Evolutionary conservation across 2,113 vertebrate genomes (phyloP).

Genomic region (Odocoileus hemionus): DNA sequence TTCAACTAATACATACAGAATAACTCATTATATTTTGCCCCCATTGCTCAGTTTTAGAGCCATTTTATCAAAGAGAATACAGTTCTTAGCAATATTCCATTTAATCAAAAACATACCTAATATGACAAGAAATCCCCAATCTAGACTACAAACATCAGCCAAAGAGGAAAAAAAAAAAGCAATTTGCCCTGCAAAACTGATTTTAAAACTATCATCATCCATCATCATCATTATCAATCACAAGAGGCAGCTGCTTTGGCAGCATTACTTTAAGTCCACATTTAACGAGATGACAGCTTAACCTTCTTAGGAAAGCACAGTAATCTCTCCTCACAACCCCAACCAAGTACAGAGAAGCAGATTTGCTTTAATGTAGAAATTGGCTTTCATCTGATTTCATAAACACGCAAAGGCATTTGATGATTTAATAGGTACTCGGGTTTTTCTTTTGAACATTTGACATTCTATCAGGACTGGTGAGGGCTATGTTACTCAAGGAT

Average conservation of each 20-base stretch:
- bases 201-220: constrained; percentile 55
- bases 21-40: background rate
- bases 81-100: constrained; percentile 41
- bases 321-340: constrained; percentile 46
- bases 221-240: constrained; percentile 67
- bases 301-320: constrained; percentile 63
- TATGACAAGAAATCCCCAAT: constrained; percentile 58
- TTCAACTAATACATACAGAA: background rate
- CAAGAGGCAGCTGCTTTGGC: constrained; percentile 8
- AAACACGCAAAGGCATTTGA: background rate
- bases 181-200: constrained; percentile 66
- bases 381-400: background rate
- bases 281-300: constrained; percentile 69
- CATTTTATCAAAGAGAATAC: constrained; percentile 63
- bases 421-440: background rate
- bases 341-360: constrained; percentile 50
- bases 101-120: constrained; percentile 68
- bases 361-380: background rate
- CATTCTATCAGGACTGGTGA: background rate
- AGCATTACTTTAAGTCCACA: constrained; percentile 49
- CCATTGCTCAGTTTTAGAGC: background rate
- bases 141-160: constrained; percentile 26
- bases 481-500: background rate
- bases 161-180: constrained; percentile 51
- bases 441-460: background rate